These are phyloP conservation scores for Stigmatopora argus DNA, from an alignment of 2,113 vertebrate genomes.

Conservation along the genomic window DNA sequence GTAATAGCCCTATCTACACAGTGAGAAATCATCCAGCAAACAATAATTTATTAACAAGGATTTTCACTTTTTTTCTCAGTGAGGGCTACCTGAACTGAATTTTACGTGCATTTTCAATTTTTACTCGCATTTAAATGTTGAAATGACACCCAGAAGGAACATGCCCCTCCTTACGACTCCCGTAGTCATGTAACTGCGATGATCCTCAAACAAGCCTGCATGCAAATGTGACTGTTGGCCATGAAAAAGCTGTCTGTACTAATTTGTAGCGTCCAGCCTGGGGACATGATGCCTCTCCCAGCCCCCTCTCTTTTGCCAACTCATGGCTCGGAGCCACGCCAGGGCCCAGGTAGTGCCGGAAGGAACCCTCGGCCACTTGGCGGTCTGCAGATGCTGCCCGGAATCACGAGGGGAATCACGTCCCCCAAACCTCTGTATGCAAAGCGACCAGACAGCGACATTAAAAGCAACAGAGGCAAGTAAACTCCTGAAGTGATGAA, in stretches of 20 bases:
- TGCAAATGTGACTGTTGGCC: conserved; percentile 61
- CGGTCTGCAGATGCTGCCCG: conserved; percentile 52
- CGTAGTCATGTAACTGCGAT: neutral
- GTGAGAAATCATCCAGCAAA: neutral
- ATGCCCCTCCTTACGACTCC: neutral
- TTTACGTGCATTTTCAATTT: neutral
- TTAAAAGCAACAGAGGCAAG: conserved; percentile 41
- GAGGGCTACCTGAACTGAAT: neutral
- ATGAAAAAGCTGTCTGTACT: conserved; percentile 63
- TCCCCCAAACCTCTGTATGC: conserved; percentile 48
- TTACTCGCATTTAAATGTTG: neutral
- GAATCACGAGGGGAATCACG: conserved; percentile 10
- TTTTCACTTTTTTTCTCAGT: neutral
- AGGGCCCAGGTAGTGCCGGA: conserved; percentile 54
- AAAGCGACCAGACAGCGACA: conserved; percentile 40
- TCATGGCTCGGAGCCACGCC: conserved; percentile 42
- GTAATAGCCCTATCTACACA: neutral
- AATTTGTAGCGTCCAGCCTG: conserved; percentile 57
- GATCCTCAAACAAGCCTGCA: conserved; percentile 28
- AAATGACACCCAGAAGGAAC: neutral
- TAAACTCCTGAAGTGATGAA: neutral
- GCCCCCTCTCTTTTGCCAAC: conserved; percentile 9
- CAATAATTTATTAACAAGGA: neutral
- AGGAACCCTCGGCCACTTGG: conserved; percentile 27
- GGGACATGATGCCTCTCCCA: conserved; percentile 38